Base-by-base conservation (phyloP, 2,113 vertebrate genomes). In the Prolemur simus region DNA sequence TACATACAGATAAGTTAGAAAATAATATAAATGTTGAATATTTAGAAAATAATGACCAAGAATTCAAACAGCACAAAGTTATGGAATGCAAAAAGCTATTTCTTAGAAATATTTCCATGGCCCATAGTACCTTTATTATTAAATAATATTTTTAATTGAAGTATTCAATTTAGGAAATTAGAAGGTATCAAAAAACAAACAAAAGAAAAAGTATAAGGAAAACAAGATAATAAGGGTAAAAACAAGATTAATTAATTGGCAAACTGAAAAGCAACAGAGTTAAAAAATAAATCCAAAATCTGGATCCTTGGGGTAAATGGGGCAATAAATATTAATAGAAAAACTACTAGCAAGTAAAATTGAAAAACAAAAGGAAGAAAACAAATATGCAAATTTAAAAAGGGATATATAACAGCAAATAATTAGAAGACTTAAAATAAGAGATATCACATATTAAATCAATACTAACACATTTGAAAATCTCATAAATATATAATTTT, bases 201-300 rank as follows among this genome's bases (percentile, higher is more conserved):
- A 96, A 91, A 89, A 93, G 18, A 52, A 93, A 80, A 96, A 37
- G 3, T 23, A 81, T 60, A 69, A 84, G 42, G 10, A 68, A 86
- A 88, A 91, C 17, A 92, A 78, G 3, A 76, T 87, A 88, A 89
- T 49, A 92, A 87, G 64, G 15, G 47, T n/a, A 66, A 97, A 89
- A 74, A 2, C 12, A 76, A 94, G 39, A 86, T 56, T 69, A 95
- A 86, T 64, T 69, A 95, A 45, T 9, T 77, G 15, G n/a, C 39
- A 84, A 47, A 54, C 25, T 90, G 15, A 66, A 83, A 92, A 94
- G 34, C 11, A 63, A 25, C 8, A 87, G 34, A 95, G 71, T n/a
- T 77, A n/a, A 87, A 47, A 87, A 63, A 73, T 76, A 90, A 83
- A 49, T 27, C 42, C n/a, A 87, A 96, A 91, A 87, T 34, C 3